Base-by-base conservation (phyloP, 1,140 invertebrate genomes). In the Aricia agestis region DNA sequence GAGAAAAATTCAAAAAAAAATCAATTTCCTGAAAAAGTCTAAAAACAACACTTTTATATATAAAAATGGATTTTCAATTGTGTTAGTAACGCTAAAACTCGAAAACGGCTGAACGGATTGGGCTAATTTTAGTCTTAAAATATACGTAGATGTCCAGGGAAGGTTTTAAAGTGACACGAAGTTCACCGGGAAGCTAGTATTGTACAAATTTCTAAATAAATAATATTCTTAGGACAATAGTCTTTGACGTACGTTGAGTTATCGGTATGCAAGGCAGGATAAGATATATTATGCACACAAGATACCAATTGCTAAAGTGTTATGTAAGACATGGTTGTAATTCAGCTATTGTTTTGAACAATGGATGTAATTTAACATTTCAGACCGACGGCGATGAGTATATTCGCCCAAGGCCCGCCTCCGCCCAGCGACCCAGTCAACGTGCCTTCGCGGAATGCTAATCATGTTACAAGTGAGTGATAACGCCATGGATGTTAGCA, bases 311-410 rank as follows among this genome's bases (percentile, higher is more conserved):
- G 45, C 10, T 52, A 52, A 52, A 15, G 13, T 15, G 13, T 52
- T 52, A 52, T 52, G 45, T 52, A 52, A 52, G 36, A 36, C 45
- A 52, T 9, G 11, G 2, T 52, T 52, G 45, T 52, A 15, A 11
- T 52, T 52, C 45, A 52, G 45, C 45, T 5, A 52, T 13, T 52
- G 45, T 52, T 52, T 52, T 52, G 10, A 52, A 52, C 45, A 52
- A 52, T 52, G 45, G 11, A 42, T 42, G 18, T 15, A 63, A 69
- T 74, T 63, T 4, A 59, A 66, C 66, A 63, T 88, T 89, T 70
- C 82, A 92, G 93, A 57, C 94, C 94, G 42, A 92, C 92, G 75
- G 92, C 93, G 18, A 93, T 92, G 82, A 93, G 92, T 76, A 87
- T 93, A 70, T 95, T 94, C 84, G 88, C 84, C 66, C 92, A 81